Evolutionary conservation across 2,888 invertebrate genomes (phyloP).

Genomic region (Euplagia quadripunctaria): DNA sequence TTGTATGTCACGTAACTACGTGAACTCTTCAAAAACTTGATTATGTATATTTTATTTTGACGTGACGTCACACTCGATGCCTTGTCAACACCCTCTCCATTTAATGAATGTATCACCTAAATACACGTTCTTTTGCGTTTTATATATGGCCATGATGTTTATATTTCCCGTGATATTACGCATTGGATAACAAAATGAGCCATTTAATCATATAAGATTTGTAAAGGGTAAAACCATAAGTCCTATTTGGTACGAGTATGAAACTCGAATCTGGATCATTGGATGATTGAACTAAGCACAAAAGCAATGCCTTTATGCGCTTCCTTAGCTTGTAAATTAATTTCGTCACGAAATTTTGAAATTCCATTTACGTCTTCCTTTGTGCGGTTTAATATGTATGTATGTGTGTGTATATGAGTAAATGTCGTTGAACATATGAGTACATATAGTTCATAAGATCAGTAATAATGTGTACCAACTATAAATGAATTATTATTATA

Average conservation of each 20-base stretch:
- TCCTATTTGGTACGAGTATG: background rate
- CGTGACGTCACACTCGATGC: background rate
- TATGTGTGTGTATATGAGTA: background rate
- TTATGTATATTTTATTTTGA: constrained; percentile 1
- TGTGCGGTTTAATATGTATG: background rate
- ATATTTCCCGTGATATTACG: constrained; percentile 7
- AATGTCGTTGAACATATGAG: too few species aligned
- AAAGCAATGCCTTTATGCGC: background rate
- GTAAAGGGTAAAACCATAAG: background rate
- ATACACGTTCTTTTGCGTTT: constrained; percentile 1
- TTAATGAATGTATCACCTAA: constrained; percentile 3
- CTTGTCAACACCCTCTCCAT: background rate
- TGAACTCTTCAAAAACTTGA: constrained; percentile 4
- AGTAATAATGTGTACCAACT: too few species aligned
- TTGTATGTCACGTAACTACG: background rate
- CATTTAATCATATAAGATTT: background rate
- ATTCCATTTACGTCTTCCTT: background rate
- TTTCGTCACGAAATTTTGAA: background rate
- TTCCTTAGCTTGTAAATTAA: background rate
- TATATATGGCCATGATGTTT: background rate
- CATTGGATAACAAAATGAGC: constrained; percentile 1
- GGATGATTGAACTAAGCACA: background rate
- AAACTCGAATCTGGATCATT: background rate
- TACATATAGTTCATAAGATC: too few species aligned
- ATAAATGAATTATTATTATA: too few species aligned